Base-by-base conservation (phyloP, 2,888 invertebrate genomes). In the Polydrusus cervinus region DNA sequence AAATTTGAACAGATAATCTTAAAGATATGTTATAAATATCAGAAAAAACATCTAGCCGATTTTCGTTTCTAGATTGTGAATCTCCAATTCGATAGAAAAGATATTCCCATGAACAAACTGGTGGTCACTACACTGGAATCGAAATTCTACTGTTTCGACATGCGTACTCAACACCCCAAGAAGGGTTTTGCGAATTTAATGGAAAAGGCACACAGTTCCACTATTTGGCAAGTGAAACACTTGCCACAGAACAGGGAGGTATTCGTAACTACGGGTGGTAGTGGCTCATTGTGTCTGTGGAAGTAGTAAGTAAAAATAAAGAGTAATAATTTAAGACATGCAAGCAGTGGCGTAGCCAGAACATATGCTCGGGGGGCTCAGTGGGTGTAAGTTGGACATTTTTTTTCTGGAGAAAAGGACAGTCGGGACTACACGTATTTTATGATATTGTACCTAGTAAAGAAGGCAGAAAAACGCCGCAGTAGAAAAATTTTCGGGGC, bases 61-160 rank as follows among this genome's bases (percentile, higher is more conserved):
- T 43, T 43, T n/a, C 13, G 1, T 13, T 43, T 43, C 9, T n/a
- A 92, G 92, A 90, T 96, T 0, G 97, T 97, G 82, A 90, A 91
- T 18, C 81, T 95, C 38, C 96, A 98, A 85, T 98, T 98, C 86
- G 98, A 98, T 85, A 90, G 98, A 38, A 94, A 93, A 84, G 97
- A 97, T 84, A 98, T 98, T 83, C 91, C 92, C 75, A 97, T 98
- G 97, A 98, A 98, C 86, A 98, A 98, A 88, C 86, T 98, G 80
- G 94, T 95, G 0, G 96, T 94, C 0, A 96, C 97, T 0, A 97
- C 97, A 0, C 87, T 98, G 7, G 97, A 98, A 85, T 95, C 96
- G 0, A 97, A 95, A 79, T 92, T 98, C 75, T 93, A 94, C 84
- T 92, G 97, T 0, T 98, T 94, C 84, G 97, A 98, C 85, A 90